A percentile compares a stretch with the other conserved stretches of the same genome.
Conservation (phyloP, 2,797 vertebrate species). For the Champsocephalus esox region DNA sequence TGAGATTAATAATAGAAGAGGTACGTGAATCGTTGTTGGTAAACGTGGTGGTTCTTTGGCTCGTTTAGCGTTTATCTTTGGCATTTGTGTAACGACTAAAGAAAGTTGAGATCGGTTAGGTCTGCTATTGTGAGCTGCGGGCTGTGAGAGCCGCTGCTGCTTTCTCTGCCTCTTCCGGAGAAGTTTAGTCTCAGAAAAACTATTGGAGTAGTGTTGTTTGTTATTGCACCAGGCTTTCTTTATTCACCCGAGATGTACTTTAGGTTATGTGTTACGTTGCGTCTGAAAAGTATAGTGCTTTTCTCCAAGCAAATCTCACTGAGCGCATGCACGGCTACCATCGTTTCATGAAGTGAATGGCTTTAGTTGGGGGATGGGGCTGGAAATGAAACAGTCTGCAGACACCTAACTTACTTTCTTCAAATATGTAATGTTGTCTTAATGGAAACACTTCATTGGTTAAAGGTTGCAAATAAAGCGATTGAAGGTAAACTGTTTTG, state of each 20-base stretch:
- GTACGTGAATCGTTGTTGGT: slow-evolving; percentile 67
- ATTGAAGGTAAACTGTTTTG: fast-evolving
- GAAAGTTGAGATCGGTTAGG: slow-evolving; percentile 70
- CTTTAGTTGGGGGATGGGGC: slow-evolving; percentile 83
- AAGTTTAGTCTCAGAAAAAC: slow-evolving; percentile 54
- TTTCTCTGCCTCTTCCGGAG: slow-evolving; percentile 22
- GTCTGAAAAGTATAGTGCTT: slow-evolving; percentile 14
- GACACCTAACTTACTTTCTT: slow-evolving; percentile 56
- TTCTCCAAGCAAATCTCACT: slow-evolving; percentile 47
- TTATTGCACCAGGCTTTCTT: fast-evolving
- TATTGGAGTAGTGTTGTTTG: not conserved
- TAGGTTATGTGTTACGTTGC: not conserved
- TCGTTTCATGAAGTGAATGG: slow-evolving; percentile 76
- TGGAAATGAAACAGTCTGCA: slow-evolving; percentile 49
- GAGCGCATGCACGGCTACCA: slow-evolving; percentile 55
- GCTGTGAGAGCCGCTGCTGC: slow-evolving; percentile 34
- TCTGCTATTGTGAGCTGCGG: slow-evolving; percentile 61
- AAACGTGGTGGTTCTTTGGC: not conserved
- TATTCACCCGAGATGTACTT: not conserved
- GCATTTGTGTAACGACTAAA: slow-evolving; percentile 38
- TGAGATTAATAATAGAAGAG: slow-evolving; percentile 69
- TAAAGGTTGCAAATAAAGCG: fast-evolving
- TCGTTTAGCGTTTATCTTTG: not conserved
- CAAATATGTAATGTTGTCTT: not conserved
- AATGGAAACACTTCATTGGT: not conserved